Evolutionary conservation across 2,113 vertebrate species (phyloP).

Genomic region (Rattus norvegicus): GRCr8 NC_086028.1:89293501-89294000

Average conservation of each 20-base stretch:
- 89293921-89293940: too few species aligned
- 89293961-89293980: too few species aligned
- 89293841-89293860: too few species aligned
- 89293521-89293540: not conserved
- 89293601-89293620: too few species aligned
- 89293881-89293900: too few species aligned
- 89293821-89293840: too few species aligned
- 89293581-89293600: too few species aligned
- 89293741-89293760: not conserved
- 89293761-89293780: not conserved
- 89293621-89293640: too few species aligned
- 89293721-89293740: not conserved
- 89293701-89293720: not conserved
- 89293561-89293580: not conserved
- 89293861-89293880: too few species aligned
- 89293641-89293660: too few species aligned
- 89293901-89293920: not conserved
- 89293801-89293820: conserved; percentile 39
- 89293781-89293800: conserved; percentile 14
- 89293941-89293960: too few species aligned
- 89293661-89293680: not conserved
- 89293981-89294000: too few species aligned
- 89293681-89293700: not conserved
- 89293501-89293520: not conserved
- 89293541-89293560: not conserved